Evolutionary conservation across 2,113 vertebrate genomes (phyloP).

Genomic region (Ageneiosus marmoratus): DNA sequence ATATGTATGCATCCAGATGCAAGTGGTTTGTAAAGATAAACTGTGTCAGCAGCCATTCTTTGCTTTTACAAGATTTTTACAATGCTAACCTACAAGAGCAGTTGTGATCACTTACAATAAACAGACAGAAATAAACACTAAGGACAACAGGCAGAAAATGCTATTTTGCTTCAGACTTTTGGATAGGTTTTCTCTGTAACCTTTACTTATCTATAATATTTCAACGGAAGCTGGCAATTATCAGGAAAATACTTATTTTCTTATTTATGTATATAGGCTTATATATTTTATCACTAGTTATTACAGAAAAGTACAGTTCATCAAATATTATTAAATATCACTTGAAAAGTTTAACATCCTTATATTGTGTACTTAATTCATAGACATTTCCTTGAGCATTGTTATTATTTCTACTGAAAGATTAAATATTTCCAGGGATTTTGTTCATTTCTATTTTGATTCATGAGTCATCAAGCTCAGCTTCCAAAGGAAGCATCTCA

Average conservation of each 20-base stretch:
- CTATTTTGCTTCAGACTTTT: background rate
- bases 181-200: background rate
- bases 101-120: constrained; percentile 83
- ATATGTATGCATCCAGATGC: background rate
- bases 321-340: no score
- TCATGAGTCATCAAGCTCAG: background rate
- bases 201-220: background rate
- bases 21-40: background rate
- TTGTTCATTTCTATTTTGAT: background rate
- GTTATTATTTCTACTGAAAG: no score
- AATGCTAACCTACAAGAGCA: constrained; percentile 78
- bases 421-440: no score
- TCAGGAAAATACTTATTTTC: background rate
- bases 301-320: no score
- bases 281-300: no score
- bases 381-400: no score
- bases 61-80: constrained; percentile 80
- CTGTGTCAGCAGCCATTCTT: constrained; percentile 48
- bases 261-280: background rate
- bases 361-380: background rate
- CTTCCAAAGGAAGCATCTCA: background rate
- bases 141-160: background rate
- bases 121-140: background rate
- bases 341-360: no score
- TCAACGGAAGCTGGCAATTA: background rate